These are phyloP conservation scores for Mus spretus DNA, from an alignment of 2,797 vertebrate species.

Conservation along the genomic window DNA sequence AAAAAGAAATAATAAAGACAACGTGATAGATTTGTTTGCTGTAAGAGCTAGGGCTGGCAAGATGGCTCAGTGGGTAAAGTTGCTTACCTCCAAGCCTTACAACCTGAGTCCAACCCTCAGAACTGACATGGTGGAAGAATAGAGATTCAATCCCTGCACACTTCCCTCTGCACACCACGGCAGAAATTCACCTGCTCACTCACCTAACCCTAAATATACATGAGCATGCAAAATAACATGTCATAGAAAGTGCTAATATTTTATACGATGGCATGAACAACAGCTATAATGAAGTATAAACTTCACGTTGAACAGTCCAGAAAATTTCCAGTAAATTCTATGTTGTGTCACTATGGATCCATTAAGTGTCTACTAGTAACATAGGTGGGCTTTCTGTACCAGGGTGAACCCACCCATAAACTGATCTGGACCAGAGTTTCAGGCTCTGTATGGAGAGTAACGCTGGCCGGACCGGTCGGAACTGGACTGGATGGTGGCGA, in stretches of 20 bases:
- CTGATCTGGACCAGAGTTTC: slow-evolving; percentile 52
- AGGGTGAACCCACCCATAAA: slow-evolving; percentile 35
- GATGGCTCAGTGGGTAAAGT: neutral
- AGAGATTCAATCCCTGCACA: neutral
- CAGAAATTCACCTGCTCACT: neutral
- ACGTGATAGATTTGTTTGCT: slow-evolving; percentile 29
- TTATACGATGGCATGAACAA: slow-evolving; percentile 30
- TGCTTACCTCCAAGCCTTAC: neutral
- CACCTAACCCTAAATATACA: neutral
- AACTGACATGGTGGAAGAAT: neutral
- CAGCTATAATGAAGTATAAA: slow-evolving; percentile 28
- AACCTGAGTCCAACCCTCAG: neutral
- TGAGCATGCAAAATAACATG: neutral
- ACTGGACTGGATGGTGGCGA: too few species aligned
- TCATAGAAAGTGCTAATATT: slow-evolving; percentile 26
- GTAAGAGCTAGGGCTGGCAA: neutral
- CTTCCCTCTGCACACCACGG: neutral
- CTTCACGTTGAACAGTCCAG: neutral
- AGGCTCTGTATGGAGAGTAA: slow-evolving; percentile 38
- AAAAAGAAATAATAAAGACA: slow-evolving; percentile 20
- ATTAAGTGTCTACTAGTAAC: slow-evolving; percentile 37
- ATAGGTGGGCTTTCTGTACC: slow-evolving; percentile 42
- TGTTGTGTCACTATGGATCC: slow-evolving; percentile 8
- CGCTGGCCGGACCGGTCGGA: neutral
- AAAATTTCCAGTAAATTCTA: slow-evolving; percentile 59